phyloP scores from a whole-genome alignment of 2,113 vertebrate genomes.

The Neodon shergylaensis region DNA sequence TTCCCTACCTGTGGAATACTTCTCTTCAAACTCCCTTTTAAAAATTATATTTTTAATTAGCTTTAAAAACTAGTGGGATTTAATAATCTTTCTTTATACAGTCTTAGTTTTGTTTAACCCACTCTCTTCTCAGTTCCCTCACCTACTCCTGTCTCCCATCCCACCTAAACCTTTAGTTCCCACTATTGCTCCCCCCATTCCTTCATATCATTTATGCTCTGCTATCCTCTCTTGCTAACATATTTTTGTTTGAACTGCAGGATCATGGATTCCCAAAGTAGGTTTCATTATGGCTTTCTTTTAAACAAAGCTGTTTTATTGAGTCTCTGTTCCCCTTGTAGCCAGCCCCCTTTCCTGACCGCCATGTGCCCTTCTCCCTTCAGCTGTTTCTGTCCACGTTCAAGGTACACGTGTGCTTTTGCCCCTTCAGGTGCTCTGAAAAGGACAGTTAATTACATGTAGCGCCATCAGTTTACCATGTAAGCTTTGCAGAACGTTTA shows the following conservation, averaged over 20 bases:
- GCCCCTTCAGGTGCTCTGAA: neutral
- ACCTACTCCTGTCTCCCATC: too few species aligned
- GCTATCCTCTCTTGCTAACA: neutral
- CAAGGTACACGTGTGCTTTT: neutral
- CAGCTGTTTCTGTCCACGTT: neutral
- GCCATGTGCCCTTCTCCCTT: neutral
- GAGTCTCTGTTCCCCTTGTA: neutral
- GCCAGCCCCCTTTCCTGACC: too few species aligned
- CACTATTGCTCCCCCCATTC: too few species aligned
- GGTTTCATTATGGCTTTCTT: neutral
- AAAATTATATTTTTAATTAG: neutral
- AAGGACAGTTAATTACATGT: too few species aligned
- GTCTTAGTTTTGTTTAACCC: neutral
- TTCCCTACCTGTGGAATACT: neutral
- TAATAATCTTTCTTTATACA: neutral
- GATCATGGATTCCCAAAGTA: neutral
- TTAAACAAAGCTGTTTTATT: neutral
- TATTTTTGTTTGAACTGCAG: neutral
- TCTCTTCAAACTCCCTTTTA: neutral
- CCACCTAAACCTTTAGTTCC: neutral
- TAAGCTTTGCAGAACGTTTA: neutral
- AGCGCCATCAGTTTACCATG: neutral
- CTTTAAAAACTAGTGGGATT: neutral
- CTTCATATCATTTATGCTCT: too few species aligned
- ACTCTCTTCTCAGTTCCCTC: neutral